These are phyloP conservation scores for Erethizon dorsatum DNA, from an alignment of 2,797 vertebrate genomes.

Conservation along the genomic window DNA sequence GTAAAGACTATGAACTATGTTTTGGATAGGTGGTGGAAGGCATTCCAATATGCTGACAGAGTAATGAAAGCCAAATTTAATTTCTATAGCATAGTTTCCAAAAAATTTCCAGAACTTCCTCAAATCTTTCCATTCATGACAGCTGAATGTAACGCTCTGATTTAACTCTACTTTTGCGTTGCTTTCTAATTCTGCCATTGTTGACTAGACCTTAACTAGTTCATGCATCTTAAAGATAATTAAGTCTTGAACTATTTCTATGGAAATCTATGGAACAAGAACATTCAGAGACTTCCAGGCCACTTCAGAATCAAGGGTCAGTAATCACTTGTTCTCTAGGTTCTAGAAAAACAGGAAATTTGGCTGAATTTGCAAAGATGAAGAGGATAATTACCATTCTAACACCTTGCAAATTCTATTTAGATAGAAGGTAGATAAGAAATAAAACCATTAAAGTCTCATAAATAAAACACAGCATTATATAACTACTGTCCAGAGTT, in stretches of 20 bases:
- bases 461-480: background rate
- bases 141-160: background rate
- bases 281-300: background rate
- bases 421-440: background rate
- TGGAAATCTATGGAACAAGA: background rate
- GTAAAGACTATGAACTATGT: background rate
- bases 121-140: background rate
- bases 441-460: background rate
- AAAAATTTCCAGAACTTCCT: background rate
- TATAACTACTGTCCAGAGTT: background rate
- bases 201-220: background rate
- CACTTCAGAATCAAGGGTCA: background rate
- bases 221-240: background rate
- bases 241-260: background rate
- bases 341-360: background rate
- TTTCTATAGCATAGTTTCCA: background rate
- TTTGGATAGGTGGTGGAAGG: background rate
- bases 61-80: background rate
- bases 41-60: background rate
- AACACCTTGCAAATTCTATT: background rate
- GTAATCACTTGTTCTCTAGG: background rate
- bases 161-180: background rate
- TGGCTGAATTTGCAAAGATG: background rate
- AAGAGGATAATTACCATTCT: background rate
- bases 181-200: constrained; percentile 14